Conservation (phyloP, 1,140 invertebrate genomes). For the Coelopa frigida region DNA sequence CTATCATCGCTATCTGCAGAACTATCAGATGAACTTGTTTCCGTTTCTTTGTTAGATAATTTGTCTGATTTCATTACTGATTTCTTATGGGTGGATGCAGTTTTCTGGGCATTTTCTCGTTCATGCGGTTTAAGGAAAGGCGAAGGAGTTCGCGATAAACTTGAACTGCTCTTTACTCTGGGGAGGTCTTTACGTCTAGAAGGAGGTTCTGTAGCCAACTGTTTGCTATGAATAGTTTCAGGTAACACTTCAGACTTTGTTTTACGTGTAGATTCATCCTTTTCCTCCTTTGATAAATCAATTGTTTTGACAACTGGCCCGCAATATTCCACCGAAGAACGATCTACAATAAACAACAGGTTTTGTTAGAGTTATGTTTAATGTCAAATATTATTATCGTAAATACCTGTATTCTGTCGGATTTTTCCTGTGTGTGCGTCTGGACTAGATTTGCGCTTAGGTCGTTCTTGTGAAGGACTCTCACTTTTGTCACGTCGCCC, state of each 20-base stretch:
- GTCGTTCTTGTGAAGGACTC: slow-evolving; percentile 7
- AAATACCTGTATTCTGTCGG: too few relatives aligned
- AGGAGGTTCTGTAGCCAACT: not conserved
- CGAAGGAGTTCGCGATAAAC: slow-evolving; percentile 69
- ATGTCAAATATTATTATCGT: too few relatives aligned
- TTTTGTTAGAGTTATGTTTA: too few relatives aligned
- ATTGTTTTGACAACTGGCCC: slow-evolving; percentile 36
- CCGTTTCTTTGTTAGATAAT: slow-evolving; percentile 20
- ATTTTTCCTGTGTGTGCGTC: too few relatives aligned
- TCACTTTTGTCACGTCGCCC: slow-evolving; percentile 1
- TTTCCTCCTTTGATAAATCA: slow-evolving; percentile 46
- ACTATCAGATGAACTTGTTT: slow-evolving; percentile 32
- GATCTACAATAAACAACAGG: slow-evolving; percentile 18
- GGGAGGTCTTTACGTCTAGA: not conserved
- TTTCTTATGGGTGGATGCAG: slow-evolving; percentile 21
- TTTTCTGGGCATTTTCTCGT: slow-evolving; percentile 16
- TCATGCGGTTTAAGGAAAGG: slow-evolving; percentile 72
- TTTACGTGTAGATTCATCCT: slow-evolving; percentile 27
- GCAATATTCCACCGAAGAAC: slow-evolving; percentile 32
- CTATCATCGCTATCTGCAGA: slow-evolving; percentile 33
- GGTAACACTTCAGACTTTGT: slow-evolving; percentile 18
- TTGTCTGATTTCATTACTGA: slow-evolving; percentile 33
- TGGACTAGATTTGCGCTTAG: slow-evolving; percentile 1
- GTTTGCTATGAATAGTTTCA: not conserved
- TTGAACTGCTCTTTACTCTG: slow-evolving; percentile 38